Conservation (phyloP, 2,797 vertebrate species). For the Neostethus bicornis region DNA sequence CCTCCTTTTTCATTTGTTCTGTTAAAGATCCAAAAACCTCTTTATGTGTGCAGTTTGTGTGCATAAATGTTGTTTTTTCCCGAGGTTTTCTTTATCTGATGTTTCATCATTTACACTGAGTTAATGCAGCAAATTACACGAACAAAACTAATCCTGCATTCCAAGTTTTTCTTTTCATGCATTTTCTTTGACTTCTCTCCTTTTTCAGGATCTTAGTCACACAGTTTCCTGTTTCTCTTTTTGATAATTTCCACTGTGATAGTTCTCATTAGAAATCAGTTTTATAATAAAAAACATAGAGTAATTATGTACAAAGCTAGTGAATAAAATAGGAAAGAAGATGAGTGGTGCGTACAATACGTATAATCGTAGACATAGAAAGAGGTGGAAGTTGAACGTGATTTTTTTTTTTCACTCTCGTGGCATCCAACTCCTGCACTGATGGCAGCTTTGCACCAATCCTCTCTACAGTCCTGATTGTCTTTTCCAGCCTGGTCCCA, state of each 20-base stretch:
- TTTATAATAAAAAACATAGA: too few relatives aligned
- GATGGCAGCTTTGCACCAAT: too few relatives aligned
- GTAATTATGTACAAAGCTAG: too few relatives aligned
- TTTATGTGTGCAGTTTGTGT: not conserved
- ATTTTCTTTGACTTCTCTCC: conserved; percentile 38
- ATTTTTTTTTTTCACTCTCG: too few relatives aligned
- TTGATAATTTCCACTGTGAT: conserved; percentile 5
- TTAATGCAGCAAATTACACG: conserved; percentile 26
- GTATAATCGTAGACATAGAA: too few relatives aligned
- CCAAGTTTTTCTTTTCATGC: conserved; percentile 43
- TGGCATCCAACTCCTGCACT: too few relatives aligned
- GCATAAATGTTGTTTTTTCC: conserved; percentile 2
- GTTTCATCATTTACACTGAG: conserved; percentile 9
- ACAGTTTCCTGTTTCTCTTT: conserved; percentile 18
- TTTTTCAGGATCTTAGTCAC: too few relatives aligned
- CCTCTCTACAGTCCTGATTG: too few relatives aligned
- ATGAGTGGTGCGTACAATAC: too few relatives aligned
- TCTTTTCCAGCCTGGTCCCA: too few relatives aligned
- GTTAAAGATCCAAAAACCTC: not conserved
- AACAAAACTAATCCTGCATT: conserved; percentile 28
- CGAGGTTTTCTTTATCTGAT: conserved; percentile 5
- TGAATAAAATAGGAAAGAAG: too few relatives aligned
- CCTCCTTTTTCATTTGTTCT: not conserved
- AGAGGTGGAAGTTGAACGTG: too few relatives aligned
- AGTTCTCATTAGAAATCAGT: not conserved